Evolutionary conservation across 37 sponge, comb jelly and placozoan species (phyloP).

Genomic region (Geodia barretti): DNA sequence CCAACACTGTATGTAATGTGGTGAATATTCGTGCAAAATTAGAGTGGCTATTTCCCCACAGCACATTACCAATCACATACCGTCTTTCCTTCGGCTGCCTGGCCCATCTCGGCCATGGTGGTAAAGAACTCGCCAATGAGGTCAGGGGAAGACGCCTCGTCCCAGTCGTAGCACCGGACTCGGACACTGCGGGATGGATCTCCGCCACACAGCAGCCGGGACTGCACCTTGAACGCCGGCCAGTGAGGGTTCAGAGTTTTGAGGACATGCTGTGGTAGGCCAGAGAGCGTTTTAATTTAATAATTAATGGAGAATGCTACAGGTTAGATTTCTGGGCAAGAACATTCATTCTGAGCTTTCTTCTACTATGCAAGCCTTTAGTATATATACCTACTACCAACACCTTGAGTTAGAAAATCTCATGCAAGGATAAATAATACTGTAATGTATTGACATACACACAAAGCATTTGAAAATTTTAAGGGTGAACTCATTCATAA

Average conservation of each 20-base stretch:
- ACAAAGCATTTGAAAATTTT: no score
- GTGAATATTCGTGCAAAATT: no score
- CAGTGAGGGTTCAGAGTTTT: slow-evolving; percentile 90
- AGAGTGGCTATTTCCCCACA: not conserved
- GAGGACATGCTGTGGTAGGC: not conserved
- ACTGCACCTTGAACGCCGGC: slow-evolving; percentile 62
- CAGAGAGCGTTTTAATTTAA: no score
- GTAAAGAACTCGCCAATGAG: slow-evolving; percentile 83
- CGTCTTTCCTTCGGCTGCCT: slow-evolving; percentile 9
- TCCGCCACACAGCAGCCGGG: slow-evolving; percentile 51
- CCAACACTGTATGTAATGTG: no score
- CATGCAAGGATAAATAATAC: no score
- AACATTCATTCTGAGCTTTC: no score
- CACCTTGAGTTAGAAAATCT: no score
- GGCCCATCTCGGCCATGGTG: slow-evolving; percentile 44
- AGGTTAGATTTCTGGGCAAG: no score
- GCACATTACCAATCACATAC: not conserved
- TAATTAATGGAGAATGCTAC: no score
- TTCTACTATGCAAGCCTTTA: no score
- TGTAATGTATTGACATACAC: no score
- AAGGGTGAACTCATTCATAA: not conserved
- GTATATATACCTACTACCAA: no score
- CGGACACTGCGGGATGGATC: slow-evolving; percentile 59
- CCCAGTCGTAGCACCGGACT: slow-evolving; percentile 91
- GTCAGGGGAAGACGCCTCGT: slow-evolving; percentile 78